phyloP scores from a whole-genome alignment of 2,888 invertebrate species.

The Drosophila quasianomalipes region DNA sequence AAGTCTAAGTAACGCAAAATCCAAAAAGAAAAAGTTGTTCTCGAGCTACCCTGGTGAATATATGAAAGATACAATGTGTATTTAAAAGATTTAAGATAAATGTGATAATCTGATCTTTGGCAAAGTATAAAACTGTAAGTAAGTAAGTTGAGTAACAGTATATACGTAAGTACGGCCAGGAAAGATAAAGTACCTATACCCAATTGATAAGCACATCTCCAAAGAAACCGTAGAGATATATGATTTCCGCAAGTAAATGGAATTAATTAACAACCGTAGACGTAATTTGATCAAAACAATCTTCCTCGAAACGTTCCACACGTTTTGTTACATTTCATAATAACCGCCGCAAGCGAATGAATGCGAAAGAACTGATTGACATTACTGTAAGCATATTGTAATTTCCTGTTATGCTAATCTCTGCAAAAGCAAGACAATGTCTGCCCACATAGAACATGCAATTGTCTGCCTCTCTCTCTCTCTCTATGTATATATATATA shows the following conservation, averaged over 20 bases:
- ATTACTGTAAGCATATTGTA: slow-evolving; percentile 32
- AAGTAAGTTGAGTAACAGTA: not conserved
- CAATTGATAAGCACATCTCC: slow-evolving; percentile 1
- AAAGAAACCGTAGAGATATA: not conserved
- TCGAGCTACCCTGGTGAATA: not conserved
- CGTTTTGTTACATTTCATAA: not conserved
- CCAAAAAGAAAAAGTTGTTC: not conserved
- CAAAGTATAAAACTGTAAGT: not conserved
- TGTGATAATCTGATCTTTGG: not conserved
- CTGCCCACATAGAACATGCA: slow-evolving; percentile 51
- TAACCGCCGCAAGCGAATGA: not conserved
- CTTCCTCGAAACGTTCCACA: not conserved
- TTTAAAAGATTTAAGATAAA: not conserved
- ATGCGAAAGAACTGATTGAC: slow-evolving; percentile 17
- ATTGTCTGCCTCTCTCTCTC: not conserved
- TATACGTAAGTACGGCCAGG: not conserved
- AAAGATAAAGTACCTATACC: not conserved
- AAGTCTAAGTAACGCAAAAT: not conserved
- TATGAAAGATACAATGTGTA: not conserved
- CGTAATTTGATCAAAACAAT: not conserved
- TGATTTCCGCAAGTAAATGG: not conserved
- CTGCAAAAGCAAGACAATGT: slow-evolving; percentile 25
- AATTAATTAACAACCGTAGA: not conserved
- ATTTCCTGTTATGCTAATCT: slow-evolving; percentile 62
- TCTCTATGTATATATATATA: not conserved